Evolutionary conservation across 1,140 invertebrate genomes (phyloP), one percentile per base, ranked within the genome.

Genomic region (Coelopa frigida): DNA sequence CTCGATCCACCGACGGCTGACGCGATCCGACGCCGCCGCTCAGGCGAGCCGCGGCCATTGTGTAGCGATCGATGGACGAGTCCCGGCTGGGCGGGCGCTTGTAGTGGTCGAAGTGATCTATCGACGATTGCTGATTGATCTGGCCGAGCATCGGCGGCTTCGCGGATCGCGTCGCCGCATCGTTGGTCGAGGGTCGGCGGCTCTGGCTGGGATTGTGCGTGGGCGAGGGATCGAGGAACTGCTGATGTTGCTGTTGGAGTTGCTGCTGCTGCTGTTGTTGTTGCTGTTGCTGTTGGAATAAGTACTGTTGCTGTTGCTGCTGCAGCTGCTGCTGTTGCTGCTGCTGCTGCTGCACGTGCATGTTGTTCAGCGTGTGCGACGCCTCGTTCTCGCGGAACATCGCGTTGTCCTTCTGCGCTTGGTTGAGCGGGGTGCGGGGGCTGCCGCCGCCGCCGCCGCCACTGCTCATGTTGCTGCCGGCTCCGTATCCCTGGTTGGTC

Each of bases 101-200:
- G 64, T 97, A 98, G 63, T 97, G 93, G 73, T 96, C 92, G 68
- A 96, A 81, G 59, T 81, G 78, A 56, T 82, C 80, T 52, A 81
- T 82, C 24, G 79, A 81, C 3, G 78, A 71, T 58, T 77, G 75
- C 54, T 77, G 75, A 6, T 69, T 65, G 31, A 66, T 68, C 39
- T 68, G 68, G n/a, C 72, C 72, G 44, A 77, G 45, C 55, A 73
- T 73, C 10, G 75, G 78, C 5, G 75, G 71, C n/a, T 59, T 24
- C 70, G 60, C 22, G n/a, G n/a, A n/a, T n/a, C n/a, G n/a, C n/a
- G n/a, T n/a, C n/a, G n/a, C 37, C 17, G 38, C 18, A 27, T 27
- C 23, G 18, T 44, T 33, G 15, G 10, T 27, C 17, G 40, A 29
- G 18, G 32, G 31, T 20, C 26, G 20, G 22, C 20, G 35, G 43